These are phyloP conservation scores for Saimiri boliviensis DNA, from an alignment of 2,113 vertebrate species.

Conservation along the genomic window DNA sequence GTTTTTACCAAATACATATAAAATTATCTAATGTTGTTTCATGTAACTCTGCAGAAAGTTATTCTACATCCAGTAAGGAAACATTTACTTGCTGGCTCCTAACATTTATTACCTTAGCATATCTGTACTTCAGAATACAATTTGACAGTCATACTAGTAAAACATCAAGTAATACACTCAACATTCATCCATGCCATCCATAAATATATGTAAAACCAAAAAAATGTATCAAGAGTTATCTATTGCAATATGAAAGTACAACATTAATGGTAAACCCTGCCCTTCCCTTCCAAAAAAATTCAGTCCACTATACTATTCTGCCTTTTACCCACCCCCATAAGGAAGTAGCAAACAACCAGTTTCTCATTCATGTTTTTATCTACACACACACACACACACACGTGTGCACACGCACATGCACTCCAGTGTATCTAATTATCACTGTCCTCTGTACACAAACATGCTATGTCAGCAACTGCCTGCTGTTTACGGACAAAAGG, in stretches of 20 bases:
- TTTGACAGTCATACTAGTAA: constrained; percentile 42
- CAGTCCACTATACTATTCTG: neutral
- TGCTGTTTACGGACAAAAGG: neutral
- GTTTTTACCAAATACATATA: neutral
- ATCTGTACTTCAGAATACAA: constrained; percentile 37
- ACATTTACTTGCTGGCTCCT: neutral
- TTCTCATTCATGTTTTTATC: neutral
- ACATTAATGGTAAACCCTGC: neutral
- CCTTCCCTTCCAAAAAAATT: neutral
- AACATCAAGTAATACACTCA: neutral
- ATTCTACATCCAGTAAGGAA: neutral
- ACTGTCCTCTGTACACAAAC: neutral
- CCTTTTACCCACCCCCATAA: neutral
- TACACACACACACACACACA: neutral
- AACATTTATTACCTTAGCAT: constrained; percentile 4
- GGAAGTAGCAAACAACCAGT: neutral
- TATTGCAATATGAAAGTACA: neutral
- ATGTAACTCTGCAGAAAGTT: neutral
- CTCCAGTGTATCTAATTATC: neutral
- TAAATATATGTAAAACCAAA: neutral
- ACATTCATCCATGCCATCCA: neutral
- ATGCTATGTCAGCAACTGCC: neutral
- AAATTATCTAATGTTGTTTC: neutral
- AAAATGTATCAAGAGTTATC: neutral
- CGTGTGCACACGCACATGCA: neutral